Percentiles rank a stretch among this genome's conserved stretches.
Evolutionary conservation across 1,140 invertebrate species (phyloP).

Genomic region (Drosophila obscura): DNA sequence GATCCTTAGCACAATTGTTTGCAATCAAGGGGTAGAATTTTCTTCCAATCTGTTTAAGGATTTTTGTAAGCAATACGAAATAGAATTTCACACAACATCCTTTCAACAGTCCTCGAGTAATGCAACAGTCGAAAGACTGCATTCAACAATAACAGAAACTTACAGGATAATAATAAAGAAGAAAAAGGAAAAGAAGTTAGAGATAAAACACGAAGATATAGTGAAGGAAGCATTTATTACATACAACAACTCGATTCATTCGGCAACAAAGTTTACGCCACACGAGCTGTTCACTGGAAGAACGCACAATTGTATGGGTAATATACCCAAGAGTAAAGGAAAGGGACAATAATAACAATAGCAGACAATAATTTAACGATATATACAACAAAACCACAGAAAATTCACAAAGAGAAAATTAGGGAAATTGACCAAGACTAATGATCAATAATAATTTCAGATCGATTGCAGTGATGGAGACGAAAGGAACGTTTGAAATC

Average conservation of each 20-base stretch:
- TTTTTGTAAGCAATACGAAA: background rate
- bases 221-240: too few species aligned
- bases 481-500: too few species aligned
- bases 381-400: background rate
- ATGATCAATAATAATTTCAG: background rate
- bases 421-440: background rate
- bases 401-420: background rate
- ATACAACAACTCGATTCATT: too few species aligned
- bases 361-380: background rate
- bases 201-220: too few species aligned
- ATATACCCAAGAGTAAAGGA: conserved; percentile 1
- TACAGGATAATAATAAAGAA: conserved; percentile 3
- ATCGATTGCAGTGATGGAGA: background rate
- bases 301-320: background rate
- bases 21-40: background rate
- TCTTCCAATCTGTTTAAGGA: background rate
- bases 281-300: background rate
- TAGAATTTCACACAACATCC: background rate
- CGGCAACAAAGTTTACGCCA: too few species aligned
- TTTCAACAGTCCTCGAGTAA: conserved; percentile 10
- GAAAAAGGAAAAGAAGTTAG: too few species aligned
- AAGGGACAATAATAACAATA: background rate
- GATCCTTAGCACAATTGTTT: background rate
- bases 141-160: conserved; percentile 10
- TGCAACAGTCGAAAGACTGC: conserved; percentile 5